These are phyloP conservation scores for Phaonia tiefii DNA, from an alignment of 2,888 invertebrate species.

Conservation along the genomic window DNA sequence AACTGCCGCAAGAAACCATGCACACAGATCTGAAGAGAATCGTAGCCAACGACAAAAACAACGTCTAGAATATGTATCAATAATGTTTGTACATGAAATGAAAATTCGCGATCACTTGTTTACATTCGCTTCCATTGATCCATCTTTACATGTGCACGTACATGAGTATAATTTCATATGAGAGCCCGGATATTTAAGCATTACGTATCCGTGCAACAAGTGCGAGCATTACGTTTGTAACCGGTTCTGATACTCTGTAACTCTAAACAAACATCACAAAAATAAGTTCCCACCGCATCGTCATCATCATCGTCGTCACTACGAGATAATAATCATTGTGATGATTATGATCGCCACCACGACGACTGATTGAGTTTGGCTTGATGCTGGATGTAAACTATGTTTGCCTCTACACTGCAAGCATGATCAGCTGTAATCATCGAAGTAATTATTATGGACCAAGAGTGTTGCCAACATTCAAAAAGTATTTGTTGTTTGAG, in stretches of 20 bases:
- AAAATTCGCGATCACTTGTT: conserved; percentile 63
- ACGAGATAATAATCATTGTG: too few species aligned
- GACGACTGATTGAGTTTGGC: conserved; percentile 19
- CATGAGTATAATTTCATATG: background rate
- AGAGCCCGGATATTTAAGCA: background rate
- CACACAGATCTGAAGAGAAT: conserved; percentile 35
- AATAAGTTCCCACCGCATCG: conserved; percentile 58
- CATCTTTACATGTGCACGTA: too few species aligned
- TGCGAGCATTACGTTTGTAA: conserved; percentile 36
- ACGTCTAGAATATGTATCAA: background rate
- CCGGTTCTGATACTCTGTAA: conserved; percentile 50
- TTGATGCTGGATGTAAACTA: conserved; percentile 38
- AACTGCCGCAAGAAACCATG: conserved; percentile 56
- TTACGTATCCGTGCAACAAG: conserved; percentile 17
- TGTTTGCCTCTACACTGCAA: conserved; percentile 36
- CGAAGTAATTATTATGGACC: conserved; percentile 49
- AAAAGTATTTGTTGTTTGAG: conserved; percentile 8
- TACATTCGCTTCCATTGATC: too few species aligned
- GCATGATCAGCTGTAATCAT: conserved; percentile 61
- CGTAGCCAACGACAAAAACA: conserved; percentile 40
- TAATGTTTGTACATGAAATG: conserved; percentile 57
- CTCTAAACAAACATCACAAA: conserved; percentile 26
- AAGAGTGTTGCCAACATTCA: conserved; percentile 11
- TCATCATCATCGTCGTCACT: conserved; percentile 36
- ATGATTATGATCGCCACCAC: conserved; percentile 47